These are phyloP conservation scores for Amorpha juglandis DNA, from an alignment of 2,888 invertebrate genomes.

Conservation along the genomic window DNA sequence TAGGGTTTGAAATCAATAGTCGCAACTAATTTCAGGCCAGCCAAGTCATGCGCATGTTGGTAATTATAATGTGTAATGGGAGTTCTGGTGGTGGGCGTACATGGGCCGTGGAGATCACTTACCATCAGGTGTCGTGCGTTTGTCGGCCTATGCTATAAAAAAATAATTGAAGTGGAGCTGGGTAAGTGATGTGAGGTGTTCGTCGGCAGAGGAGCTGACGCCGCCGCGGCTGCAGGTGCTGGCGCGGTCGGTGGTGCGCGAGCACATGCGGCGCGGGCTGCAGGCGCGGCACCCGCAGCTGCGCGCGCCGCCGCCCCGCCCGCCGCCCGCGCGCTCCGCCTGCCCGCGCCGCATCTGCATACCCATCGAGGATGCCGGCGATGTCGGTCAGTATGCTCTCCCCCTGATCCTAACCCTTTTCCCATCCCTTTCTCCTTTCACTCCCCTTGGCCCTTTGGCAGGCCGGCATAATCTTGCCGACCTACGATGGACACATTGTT, in stretches of 20 bases:
- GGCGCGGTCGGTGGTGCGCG: conserved; percentile 60
- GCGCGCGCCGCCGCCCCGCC: conserved; percentile 49
- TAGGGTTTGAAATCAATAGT: too few species aligned
- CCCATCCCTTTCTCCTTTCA: too few species aligned
- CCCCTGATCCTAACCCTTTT: too few species aligned
- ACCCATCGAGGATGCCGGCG: conserved; percentile 66
- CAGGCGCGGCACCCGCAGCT: conserved; percentile 60
- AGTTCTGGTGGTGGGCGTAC: too few species aligned
- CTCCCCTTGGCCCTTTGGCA: too few species aligned
- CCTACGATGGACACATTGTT: too few species aligned
- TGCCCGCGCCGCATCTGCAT: conserved; percentile 64
- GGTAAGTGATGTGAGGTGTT: neutral
- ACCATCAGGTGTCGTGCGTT: too few species aligned
- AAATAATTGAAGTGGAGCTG: neutral
- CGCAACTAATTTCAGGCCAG: too few species aligned
- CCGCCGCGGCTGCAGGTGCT: conserved; percentile 67
- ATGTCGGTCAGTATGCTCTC: conserved; percentile 51
- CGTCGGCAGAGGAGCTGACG: conserved; percentile 55
- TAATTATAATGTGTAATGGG: too few species aligned
- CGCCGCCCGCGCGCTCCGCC: conserved; percentile 40
- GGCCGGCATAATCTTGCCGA: too few species aligned
- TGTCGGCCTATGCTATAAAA: neutral
- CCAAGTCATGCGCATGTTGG: too few species aligned
- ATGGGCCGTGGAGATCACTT: too few species aligned
- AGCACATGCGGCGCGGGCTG: conserved; percentile 54